phyloP scores from a whole-genome alignment of 1,140 invertebrate genomes.

The Drosophila willistoni region DNA sequence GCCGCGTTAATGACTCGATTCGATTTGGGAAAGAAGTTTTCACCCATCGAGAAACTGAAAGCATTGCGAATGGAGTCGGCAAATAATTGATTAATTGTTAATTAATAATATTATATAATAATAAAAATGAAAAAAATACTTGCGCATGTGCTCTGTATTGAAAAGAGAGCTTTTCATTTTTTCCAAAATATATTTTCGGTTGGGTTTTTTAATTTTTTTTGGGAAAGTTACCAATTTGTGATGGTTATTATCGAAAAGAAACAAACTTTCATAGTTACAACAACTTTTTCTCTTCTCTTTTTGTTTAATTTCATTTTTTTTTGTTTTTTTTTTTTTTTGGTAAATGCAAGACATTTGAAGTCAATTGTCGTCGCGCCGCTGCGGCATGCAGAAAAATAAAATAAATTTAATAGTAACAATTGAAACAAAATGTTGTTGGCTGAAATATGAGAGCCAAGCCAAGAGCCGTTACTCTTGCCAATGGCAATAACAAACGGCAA shows the following conservation, averaged over 20 bases:
- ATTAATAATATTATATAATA: slow-evolving; percentile 68
- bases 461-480: slow-evolving; percentile 7
- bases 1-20: neutral
- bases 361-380: slow-evolving; percentile 67
- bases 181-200: neutral
- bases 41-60: slow-evolving; percentile 63
- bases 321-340: slow-evolving; percentile 60
- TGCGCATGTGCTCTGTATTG: slow-evolving; percentile 46
- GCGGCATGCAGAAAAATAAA: slow-evolving; percentile 68
- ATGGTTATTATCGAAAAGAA: slow-evolving; percentile 76
- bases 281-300: slow-evolving; percentile 9
- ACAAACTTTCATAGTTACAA: slow-evolving; percentile 24
- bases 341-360: slow-evolving; percentile 70
- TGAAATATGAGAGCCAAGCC: slow-evolving; percentile 47
- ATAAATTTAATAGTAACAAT: slow-evolving; percentile 77
- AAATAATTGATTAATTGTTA: slow-evolving; percentile 69
- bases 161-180: slow-evolving; percentile 21
- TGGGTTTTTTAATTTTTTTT: slow-evolving; percentile 63
- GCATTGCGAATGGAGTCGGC: slow-evolving; percentile 54
- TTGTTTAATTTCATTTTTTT: slow-evolving; percentile 24
- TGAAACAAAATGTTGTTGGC: slow-evolving; percentile 58
- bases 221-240: slow-evolving; percentile 73
- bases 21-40: slow-evolving; percentile 33
- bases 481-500: neutral
- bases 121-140: neutral